Evolutionary conservation across 2,113 vertebrate species (phyloP).

Genomic region (Brachyistius frenatus): DNA sequence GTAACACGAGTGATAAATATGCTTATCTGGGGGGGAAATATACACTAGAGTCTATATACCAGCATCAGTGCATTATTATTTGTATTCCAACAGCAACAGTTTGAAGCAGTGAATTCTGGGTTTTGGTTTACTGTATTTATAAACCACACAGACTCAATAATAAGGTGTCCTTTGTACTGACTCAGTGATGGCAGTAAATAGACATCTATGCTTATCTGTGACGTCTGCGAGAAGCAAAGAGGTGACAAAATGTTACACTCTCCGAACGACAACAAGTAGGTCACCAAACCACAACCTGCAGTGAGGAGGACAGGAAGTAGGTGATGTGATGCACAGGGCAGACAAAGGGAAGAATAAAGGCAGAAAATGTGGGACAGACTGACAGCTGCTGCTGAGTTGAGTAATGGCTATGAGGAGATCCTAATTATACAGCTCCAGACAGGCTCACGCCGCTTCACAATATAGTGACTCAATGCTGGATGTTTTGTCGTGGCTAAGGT

Average conservation of each 20-base stretch:
- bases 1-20: background rate
- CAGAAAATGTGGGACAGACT: constrained; percentile 23
- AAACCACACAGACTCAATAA: constrained; percentile 36
- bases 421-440: constrained; percentile 42
- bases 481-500: constrained; percentile 21
- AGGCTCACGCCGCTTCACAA: constrained; percentile 39
- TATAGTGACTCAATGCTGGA: background rate
- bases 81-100: background rate
- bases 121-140: constrained; percentile 27
- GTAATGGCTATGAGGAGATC: constrained; percentile 16
- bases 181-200: constrained; percentile 43
- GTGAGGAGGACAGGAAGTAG: background rate
- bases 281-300: constrained; percentile 56
- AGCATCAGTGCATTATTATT: no score
- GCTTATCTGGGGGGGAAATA: background rate
- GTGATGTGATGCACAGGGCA: constrained; percentile 31
- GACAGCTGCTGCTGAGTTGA: constrained; percentile 41
- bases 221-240: constrained; percentile 34
- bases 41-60: background rate
- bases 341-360: constrained; percentile 25
- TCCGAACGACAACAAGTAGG: constrained; percentile 60
- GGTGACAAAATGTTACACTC: constrained; percentile 54
- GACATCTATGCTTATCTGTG: constrained; percentile 57
- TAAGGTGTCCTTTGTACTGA: constrained; percentile 42
- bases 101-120: background rate